Evolutionary conservation across 2,888 invertebrate species (phyloP), one percentile per base, ranked within the genome.

Genomic region (Cotesia congregata): DNA sequence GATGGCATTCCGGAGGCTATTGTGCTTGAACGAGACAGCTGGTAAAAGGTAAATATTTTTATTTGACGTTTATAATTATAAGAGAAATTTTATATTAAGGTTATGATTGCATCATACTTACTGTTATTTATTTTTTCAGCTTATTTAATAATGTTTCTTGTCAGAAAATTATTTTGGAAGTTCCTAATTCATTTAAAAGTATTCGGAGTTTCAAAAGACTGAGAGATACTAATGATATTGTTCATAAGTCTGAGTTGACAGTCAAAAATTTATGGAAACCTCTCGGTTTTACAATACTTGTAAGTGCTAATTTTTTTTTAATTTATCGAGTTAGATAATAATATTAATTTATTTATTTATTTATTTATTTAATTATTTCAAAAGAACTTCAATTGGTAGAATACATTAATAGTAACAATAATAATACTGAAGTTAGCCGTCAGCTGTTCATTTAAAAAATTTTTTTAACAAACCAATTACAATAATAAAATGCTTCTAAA

Each of bases 251-350:
- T 4, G 90, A 91, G 71, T 83, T 92, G 76, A 85, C 90, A 72
- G 82, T 90, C 12, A 89, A 87, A 67, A 90, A 89, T 80, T 87
- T 94, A 72, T 90, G 92, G 85, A 94, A 92, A 88, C 93, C 94
- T 20, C 90, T 94, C 70, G 87, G 92, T 65, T 94, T 94, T 86
- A 93, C 94, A 71, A 84, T 94, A 72, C 91, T 91, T 86, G 94
- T 94, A 91, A 90, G 91, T 77, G 12, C 61, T 12, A 30, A 7
- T 67, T 78, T 62, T 67, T 30, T 60, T 72, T 41, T 17, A 73
- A 74, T 39, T 40, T 6, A 59, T 9, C 17, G 17, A 17, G 12
- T 41, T 41, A 40, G 2, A 17, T 17, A 17, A 17, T 17, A 17
- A 17, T 17, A 17, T 17, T 17, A 17, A 17, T 17, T 17, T 1